phyloP scores from a whole-genome alignment of 2,113 vertebrate species.

The Vicugna pacos region DNA sequence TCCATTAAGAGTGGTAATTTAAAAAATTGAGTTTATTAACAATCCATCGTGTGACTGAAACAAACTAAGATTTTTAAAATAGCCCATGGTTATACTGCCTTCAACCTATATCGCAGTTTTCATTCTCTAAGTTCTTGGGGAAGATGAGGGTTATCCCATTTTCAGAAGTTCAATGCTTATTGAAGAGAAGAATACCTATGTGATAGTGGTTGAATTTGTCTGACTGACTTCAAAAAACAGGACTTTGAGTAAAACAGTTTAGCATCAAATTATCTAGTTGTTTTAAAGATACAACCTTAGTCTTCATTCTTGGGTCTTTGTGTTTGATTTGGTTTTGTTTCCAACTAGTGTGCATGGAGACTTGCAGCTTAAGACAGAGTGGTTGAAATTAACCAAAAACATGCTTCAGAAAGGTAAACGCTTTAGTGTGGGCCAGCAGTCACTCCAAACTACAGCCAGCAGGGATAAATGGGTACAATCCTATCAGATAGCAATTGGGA shows the following conservation, averaged over 20 bases:
- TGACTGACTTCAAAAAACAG: conserved; percentile 45
- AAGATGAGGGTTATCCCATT: neutral
- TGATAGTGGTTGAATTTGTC: neutral
- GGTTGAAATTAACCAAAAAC: conserved; percentile 53
- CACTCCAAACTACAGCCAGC: neutral
- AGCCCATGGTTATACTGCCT: neutral
- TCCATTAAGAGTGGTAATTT: neutral
- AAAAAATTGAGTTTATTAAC: conserved; percentile 52
- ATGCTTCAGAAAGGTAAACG: neutral
- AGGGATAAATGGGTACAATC: neutral
- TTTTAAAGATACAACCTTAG: conserved; percentile 55
- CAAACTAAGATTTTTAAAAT: conserved; percentile 49
- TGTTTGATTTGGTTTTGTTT: conserved; percentile 49
- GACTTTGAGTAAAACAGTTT: conserved; percentile 32
- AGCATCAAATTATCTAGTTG: conserved; percentile 40
- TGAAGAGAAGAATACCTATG: conserved; percentile 41
- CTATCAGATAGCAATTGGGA: neutral
- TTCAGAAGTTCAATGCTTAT: conserved; percentile 6
- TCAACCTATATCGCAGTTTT: neutral
- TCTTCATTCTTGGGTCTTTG: conserved; percentile 26
- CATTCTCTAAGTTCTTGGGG: neutral
- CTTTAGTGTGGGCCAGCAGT: neutral
- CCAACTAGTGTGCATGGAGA: conserved; percentile 50
- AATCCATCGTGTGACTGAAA: conserved; percentile 14
- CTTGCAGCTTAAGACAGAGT: neutral